Base-by-base conservation (phyloP, 2,113 vertebrate genomes). In the Gallinago jamesoni region DNA sequence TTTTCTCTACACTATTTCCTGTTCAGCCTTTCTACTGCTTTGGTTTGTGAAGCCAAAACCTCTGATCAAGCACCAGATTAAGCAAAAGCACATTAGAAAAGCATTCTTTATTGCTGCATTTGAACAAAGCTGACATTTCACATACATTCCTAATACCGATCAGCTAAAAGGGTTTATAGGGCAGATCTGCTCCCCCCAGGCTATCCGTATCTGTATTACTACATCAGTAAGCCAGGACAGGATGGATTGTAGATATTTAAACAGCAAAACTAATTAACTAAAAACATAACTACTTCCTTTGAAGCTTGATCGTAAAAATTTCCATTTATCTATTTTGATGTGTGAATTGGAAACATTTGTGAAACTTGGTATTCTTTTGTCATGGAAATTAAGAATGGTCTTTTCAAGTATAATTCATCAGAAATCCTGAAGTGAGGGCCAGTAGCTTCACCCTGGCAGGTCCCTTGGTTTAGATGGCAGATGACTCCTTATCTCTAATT, bases 251-350 rank as follows among this genome's bases (percentile, higher is more conserved):
- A 94, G 84, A 90, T 87, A 92, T 72, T 94, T 90, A 94, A 96
- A 93, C 63, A 87, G 57, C 48, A 91, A 93, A 96, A 91, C 35
- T 84, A 96, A 94, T 96, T 95, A 97, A 88, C 69, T 50, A 90
- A 95, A 90, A 95, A 93, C 78, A 69, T 47, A 96, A 92, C 67
- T 85, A 92, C 67, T 84, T 92, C 79, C 93, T 96, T 77, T 96
- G 90, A 94, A 96, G 84, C 76, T 75, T 93, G 30, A 80, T 28
- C 52, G 41, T 24, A 95, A 76, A 75, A 91, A 60, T 28, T 81
- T 87, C 87, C 89, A 91, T 93, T 96, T 81, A 88, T 92, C 92
- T 92, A 66, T 67, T 94, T 84, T 94, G 80, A 63, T 28, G 57
- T 81, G 78, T 73, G 72, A 93, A 72, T 47, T 85, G 62, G 72